phyloP scores from a whole-genome alignment of 2,888 invertebrate genomes.

The Pyrrhosoma nymphula region DNA sequence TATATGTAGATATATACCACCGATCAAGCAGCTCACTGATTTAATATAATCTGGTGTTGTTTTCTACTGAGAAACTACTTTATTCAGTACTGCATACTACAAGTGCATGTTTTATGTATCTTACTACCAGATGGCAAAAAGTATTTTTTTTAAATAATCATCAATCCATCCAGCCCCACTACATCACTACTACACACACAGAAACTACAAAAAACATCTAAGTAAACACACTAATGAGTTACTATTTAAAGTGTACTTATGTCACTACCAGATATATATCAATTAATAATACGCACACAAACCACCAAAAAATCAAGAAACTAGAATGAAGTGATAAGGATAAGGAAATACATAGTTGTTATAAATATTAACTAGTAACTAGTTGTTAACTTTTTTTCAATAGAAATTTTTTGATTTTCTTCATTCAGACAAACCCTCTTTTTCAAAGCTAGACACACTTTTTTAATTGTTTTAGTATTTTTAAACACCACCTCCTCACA shows the following conservation, averaged over 20 bases:
- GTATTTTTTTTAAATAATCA: conserved; percentile 65
- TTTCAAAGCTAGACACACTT: conserved; percentile 70
- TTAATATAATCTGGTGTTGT: conserved; percentile 67
- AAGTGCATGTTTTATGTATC: conserved; percentile 76
- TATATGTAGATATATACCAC: conserved; percentile 65
- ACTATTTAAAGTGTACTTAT: conserved; percentile 72
- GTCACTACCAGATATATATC: conserved; percentile 69
- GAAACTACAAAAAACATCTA: conserved; percentile 72
- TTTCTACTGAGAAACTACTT: conserved; percentile 80
- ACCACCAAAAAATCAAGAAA: conserved; percentile 74
- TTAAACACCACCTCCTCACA: conserved; percentile 70
- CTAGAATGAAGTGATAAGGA: conserved; percentile 72
- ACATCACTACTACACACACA: conserved; percentile 72
- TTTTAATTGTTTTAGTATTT: conserved; percentile 68
- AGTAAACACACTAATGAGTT: conserved; percentile 72
- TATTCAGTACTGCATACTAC: conserved; percentile 80
- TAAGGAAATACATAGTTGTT: conserved; percentile 72
- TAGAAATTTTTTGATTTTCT: conserved; percentile 67
- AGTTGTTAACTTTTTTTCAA: conserved; percentile 68
- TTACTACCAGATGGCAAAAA: conserved; percentile 72
- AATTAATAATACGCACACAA: conserved; percentile 73
- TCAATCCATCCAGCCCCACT: conserved; percentile 72
- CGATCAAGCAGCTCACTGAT: conserved; percentile 67
- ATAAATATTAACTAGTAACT: conserved; percentile 69
- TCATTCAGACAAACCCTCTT: conserved; percentile 72